Conservation (phyloP, 2,113 vertebrate genomes). For the pig (Sus scrofa) region T2T-Sscrofa CM000816.6:52975501-52976000, state of each 20-base stretch:
- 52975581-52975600: background rate
- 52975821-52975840: background rate
- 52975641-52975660: slow-evolving; percentile 49
- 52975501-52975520: background rate
- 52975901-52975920: background rate
- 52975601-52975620: background rate
- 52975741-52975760: background rate
- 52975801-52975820: background rate
- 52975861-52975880: background rate
- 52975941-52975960: background rate
- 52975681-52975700: slow-evolving; percentile 3
- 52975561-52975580: background rate
- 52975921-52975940: background rate
- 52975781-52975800: background rate
- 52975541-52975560: slow-evolving; percentile 6
- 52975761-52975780: background rate
- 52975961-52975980: slow-evolving; percentile 50
- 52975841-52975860: slow-evolving; percentile 6
- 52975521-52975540: background rate
- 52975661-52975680: background rate
- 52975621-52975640: slow-evolving; percentile 39
- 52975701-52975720: background rate
- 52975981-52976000: slow-evolving; percentile 9
- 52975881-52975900: background rate
- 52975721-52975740: background rate